Conservation (phyloP, 2,888 invertebrate species). For the Polydrusus pterygomalis region DNA sequence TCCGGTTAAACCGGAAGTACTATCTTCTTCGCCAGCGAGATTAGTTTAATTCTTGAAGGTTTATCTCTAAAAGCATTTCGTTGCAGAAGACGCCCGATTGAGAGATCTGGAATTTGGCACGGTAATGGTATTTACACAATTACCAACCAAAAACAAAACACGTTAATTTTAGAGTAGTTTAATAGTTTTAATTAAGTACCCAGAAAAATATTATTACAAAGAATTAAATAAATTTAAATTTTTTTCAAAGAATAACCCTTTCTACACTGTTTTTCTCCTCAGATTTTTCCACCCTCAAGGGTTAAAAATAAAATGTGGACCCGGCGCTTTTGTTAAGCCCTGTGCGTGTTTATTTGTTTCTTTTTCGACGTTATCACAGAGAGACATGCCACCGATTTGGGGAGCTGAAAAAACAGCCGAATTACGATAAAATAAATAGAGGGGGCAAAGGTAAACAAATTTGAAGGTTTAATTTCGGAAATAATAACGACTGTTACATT, state of each 20-base stretch:
- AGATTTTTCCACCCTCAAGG: slow-evolving; percentile 15
- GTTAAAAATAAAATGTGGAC: slow-evolving; percentile 36
- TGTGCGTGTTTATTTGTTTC: slow-evolving; percentile 45
- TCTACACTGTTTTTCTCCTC: background rate
- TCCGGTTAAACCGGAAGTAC: too few relatives aligned
- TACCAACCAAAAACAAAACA: too few relatives aligned
- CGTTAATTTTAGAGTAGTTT: too few relatives aligned
- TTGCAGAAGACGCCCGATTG: too few relatives aligned
- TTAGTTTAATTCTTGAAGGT: too few relatives aligned
- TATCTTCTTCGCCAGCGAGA: too few relatives aligned
- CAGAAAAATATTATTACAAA: too few relatives aligned
- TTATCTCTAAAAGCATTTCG: too few relatives aligned
- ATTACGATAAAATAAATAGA: slow-evolving; percentile 43
- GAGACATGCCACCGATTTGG: slow-evolving; percentile 41
- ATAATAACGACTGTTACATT: slow-evolving; percentile 1
- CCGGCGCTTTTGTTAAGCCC: slow-evolving; percentile 14
- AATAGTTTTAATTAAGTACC: too few relatives aligned
- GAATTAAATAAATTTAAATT: too few relatives aligned
- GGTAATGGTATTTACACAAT: too few relatives aligned
- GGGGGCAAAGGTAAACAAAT: slow-evolving; percentile 32
- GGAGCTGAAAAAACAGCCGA: slow-evolving; percentile 37
- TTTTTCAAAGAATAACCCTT: background rate
- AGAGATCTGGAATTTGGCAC: too few relatives aligned
- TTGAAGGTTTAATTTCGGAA: slow-evolving; percentile 32
- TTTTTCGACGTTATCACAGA: slow-evolving; percentile 43